phyloP scores from a whole-genome alignment of 2,797 vertebrate genomes.

The Lepilemur septentrionalis region DNA sequence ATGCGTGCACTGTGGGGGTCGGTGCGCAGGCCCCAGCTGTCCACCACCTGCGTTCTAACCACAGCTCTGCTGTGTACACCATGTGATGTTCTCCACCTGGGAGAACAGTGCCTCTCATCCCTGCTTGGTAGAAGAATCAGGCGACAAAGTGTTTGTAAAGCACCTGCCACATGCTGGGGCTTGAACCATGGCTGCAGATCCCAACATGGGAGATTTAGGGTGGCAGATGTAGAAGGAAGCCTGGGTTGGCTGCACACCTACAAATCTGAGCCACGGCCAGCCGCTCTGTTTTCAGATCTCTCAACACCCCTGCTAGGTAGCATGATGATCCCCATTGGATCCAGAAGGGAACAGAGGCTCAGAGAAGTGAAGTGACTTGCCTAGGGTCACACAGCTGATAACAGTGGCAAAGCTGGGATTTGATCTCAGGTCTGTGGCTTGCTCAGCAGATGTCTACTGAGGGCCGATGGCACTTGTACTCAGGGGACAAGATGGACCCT shows the following conservation, averaged over 20 bases:
- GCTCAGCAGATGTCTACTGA: not conserved
- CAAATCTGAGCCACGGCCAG: not conserved
- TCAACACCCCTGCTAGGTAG: not conserved
- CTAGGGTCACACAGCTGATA: not conserved
- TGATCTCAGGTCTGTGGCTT: not conserved
- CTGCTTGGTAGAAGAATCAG: not conserved
- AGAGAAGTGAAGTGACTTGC: not conserved
- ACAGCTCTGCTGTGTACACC: not conserved
- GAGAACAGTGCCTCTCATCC: not conserved
- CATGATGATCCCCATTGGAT: not conserved
- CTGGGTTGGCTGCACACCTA: too few species aligned
- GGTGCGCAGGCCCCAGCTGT: rapidly evolving
- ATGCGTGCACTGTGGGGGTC: rapidly evolving
- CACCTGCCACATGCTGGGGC: not conserved
- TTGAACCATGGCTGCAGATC: not conserved
- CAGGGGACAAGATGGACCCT: not conserved
- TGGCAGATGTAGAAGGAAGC: not conserved
- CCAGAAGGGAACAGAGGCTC: not conserved
- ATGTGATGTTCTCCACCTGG: not conserved
- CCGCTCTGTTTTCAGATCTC: not conserved
- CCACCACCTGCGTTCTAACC: not conserved
- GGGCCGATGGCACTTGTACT: too few species aligned
- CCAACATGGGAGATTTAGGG: not conserved
- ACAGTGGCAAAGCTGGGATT: not conserved
- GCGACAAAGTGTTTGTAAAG: not conserved